A percentile compares a stretch with the other conserved stretches of the same genome.
Conservation (phyloP, 2,797 vertebrate species). For the Eurystomus glaucurus region DNA sequence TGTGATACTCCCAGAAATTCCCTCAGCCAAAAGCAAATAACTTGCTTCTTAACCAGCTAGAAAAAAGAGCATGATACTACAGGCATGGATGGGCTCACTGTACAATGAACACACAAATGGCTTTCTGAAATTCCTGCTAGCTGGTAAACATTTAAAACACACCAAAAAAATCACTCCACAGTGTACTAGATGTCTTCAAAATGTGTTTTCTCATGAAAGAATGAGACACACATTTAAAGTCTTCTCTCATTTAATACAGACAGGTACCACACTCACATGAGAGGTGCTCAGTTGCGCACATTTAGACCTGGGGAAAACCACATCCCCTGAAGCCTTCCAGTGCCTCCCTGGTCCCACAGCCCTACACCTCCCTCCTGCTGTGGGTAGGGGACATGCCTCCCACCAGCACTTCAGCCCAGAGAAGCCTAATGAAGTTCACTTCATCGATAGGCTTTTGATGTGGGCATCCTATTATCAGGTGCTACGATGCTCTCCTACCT, state of each 20-base stretch:
- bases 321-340: neutral
- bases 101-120: conserved; percentile 55
- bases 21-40: conserved; percentile 70
- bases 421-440: neutral
- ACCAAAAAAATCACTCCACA: neutral
- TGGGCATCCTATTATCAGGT: neutral
- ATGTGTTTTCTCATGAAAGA: neutral
- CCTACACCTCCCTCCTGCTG: neutral
- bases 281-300: accelerated
- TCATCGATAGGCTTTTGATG: neutral
- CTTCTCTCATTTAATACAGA: neutral
- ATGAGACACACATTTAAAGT: accelerated
- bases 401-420: neutral
- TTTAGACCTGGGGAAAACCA: neutral
- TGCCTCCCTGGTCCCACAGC: neutral
- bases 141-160: neutral
- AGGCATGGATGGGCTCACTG: conserved; percentile 43
- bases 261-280: accelerated
- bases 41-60: conserved; percentile 72
- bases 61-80: conserved; percentile 66
- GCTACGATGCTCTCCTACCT: neutral
- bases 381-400: accelerated
- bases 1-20: conserved; percentile 82
- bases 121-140: neutral
- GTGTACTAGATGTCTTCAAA: neutral